Evolutionary conservation across 2,888 invertebrate genomes (phyloP), one percentile per base, ranked within the genome.

Genomic region (Caenorhabditis zanzibari): DNA sequence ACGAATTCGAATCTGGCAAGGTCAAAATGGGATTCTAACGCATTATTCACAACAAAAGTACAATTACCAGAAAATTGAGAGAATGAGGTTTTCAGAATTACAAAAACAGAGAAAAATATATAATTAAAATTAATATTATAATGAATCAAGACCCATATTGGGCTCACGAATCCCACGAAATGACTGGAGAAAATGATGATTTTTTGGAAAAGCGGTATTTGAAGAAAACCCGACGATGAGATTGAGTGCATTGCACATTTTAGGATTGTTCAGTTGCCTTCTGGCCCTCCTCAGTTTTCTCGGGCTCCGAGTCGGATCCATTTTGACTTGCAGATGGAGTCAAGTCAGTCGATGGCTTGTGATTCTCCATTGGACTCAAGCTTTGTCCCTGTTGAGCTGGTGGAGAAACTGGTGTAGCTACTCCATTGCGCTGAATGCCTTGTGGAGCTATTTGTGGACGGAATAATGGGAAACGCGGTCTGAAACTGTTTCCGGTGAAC

Each of bases 1-100:
- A 71, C 44, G 63, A 28, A 47, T 35, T 71, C n/a, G 35, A 71
- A 79, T 79, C 32, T 58, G 79, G 79, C 79, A 71, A 79, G 79
- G 63, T 35, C 22, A 26, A 47, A 63, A 47, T 41, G 58, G 52
- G 56, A 71, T 41, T 52, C 32, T 19, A 47, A 69, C 35, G 47
- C 9, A 26, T 64, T 44, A 22, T 56, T 71, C 79, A 79, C 71
- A 79, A 79, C 71, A 38, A 63, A 38, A 63, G 16, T 28, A 38
- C 52, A 69, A 63, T 16, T 49, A 77, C 77, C 77, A 77, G 69
- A 77, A 24, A 12, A 49, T 24, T 32, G 35, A 38, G 44, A 63
- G 10, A 38, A 38, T 6, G 38, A 32, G 38, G 12, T 12, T 38
- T 38, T 6, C 2, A 38, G 38, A 38, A 38, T 10, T 2, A 38